Percentiles rank a stretch among this genome's conserved stretches.
Evolutionary conservation across 2,888 invertebrate genomes (phyloP).

Genomic region (Hirtodrosophila alboralis): DNA sequence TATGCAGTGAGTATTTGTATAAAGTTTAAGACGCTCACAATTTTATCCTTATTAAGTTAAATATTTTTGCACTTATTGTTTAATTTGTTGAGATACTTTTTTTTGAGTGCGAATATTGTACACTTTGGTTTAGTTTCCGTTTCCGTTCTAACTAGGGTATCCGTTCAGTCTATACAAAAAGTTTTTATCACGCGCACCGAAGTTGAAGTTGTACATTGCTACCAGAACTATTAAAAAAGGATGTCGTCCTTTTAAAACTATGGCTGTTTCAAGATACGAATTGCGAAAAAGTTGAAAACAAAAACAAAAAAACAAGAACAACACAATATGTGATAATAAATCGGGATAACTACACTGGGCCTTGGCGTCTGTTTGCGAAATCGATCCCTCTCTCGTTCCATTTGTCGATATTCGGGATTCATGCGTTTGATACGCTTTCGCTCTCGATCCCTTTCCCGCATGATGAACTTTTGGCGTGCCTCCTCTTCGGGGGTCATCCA

Average conservation of each 20-base stretch:
- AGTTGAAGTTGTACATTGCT: conserved; percentile 45
- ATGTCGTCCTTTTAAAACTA: background rate
- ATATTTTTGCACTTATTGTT: too few relatives aligned
- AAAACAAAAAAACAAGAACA: conserved; percentile 24
- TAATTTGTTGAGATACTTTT: too few relatives aligned
- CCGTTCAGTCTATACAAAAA: conserved; percentile 5
- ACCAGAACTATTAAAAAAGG: conserved; percentile 4
- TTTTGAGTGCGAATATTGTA: too few relatives aligned
- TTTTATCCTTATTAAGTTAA: too few relatives aligned
- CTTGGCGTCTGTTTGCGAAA: conserved; percentile 80
- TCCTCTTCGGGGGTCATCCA: conserved; percentile 79
- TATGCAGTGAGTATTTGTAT: conserved; percentile 88
- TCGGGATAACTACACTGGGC: conserved; percentile 75
- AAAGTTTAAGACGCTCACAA: too few relatives aligned
- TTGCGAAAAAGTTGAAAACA: conserved; percentile 1
- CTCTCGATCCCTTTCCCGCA: conserved; percentile 78
- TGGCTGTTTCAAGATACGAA: conserved; percentile 21
- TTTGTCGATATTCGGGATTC: conserved; percentile 79
- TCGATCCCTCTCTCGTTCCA: conserved; percentile 78
- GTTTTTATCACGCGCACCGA: conserved; percentile 23
- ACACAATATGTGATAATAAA: conserved; percentile 15
- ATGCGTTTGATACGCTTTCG: conserved; percentile 76
- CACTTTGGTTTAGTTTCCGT: too few relatives aligned
- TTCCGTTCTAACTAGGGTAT: too few relatives aligned
- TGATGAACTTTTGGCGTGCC: conserved; percentile 78